Percentiles rank a stretch among this genome's conserved stretches.
Evolutionary conservation across 2,888 invertebrate species (phyloP).

Genomic region (Apamea anceps): DNA sequence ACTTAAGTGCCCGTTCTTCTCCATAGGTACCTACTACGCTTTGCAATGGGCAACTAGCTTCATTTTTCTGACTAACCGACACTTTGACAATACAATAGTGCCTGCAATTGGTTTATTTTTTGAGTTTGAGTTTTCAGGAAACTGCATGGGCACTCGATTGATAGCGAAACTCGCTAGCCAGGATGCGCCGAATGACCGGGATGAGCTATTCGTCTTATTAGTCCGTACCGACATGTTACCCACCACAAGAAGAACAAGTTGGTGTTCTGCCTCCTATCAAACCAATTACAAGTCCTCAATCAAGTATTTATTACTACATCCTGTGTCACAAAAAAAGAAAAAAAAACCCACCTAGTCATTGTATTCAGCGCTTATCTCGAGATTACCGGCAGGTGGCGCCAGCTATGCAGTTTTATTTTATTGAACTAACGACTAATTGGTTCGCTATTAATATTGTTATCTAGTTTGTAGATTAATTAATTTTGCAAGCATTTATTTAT

Average conservation of each 20-base stretch:
- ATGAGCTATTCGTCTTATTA: background rate
- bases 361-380: constrained; percentile 29
- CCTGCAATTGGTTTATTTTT: no score
- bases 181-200: background rate
- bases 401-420: constrained; percentile 32
- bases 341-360: constrained; percentile 24
- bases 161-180: background rate
- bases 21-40: no score
- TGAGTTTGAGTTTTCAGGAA: no score
- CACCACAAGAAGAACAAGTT: background rate
- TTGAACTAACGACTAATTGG: constrained; percentile 40
- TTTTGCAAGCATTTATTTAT: background rate
- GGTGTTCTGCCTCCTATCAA: background rate
- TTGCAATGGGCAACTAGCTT: no score
- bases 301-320: constrained; percentile 7
- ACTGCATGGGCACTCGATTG: background rate
- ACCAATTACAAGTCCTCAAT: constrained; percentile 40
- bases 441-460: constrained; percentile 12
- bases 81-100: no score
- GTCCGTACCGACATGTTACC: no score
- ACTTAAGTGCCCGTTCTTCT: no score
- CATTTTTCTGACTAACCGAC: no score
- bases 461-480: constrained; percentile 3
- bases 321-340: background rate
- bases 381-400: constrained; percentile 29